These are phyloP conservation scores for Xiphorhynchus elegans DNA, from an alignment of 2,113 vertebrate genomes.

Conservation along the genomic window DNA sequence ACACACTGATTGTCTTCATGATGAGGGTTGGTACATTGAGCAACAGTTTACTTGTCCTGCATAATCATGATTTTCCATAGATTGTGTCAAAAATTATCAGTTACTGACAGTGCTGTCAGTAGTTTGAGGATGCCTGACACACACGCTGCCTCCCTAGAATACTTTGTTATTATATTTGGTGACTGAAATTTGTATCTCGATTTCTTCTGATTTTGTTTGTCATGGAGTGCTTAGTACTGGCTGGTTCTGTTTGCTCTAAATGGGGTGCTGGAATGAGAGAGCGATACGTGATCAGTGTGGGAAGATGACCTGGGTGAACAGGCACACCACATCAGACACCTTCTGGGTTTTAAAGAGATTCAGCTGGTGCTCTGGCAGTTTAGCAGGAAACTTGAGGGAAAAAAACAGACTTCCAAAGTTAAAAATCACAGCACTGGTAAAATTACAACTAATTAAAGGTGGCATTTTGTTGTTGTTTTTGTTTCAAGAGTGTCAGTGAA, in stretches of 20 bases:
- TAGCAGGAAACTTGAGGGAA: background rate
- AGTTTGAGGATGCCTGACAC: background rate
- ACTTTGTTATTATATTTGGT: background rate
- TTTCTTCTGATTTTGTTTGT: background rate
- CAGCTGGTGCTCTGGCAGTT: background rate
- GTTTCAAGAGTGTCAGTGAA: background rate
- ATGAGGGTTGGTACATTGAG: background rate
- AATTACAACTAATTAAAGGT: background rate
- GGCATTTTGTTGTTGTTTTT: background rate
- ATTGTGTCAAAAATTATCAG: background rate
- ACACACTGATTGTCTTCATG: background rate
- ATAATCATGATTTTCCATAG: background rate
- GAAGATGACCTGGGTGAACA: background rate
- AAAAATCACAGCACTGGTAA: background rate
- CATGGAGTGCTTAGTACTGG: background rate
- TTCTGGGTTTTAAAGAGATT: background rate
- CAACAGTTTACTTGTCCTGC: background rate
- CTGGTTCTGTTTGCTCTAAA: background rate
- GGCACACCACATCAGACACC: background rate
- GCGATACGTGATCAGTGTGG: fast-evolving
- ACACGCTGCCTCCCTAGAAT: background rate
- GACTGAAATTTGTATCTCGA: background rate
- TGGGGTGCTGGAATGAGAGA: background rate
- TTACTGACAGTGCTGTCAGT: background rate
- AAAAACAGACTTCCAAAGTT: background rate